Evolutionary conservation across 2,113 vertebrate species (phyloP), one percentile per base, ranked within the genome.

Genomic region (Phaethon lepturus): DNA sequence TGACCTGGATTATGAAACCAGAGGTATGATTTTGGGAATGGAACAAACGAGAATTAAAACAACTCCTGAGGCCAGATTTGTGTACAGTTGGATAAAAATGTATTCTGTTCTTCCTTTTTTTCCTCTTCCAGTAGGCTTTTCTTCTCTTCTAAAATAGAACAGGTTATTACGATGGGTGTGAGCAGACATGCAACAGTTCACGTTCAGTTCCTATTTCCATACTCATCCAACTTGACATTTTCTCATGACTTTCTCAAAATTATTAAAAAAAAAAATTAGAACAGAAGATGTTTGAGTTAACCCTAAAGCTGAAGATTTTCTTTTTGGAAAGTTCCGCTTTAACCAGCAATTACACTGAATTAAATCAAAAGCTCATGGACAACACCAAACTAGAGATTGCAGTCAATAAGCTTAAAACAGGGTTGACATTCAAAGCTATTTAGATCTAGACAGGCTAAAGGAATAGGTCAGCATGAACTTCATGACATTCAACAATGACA

Each of bases 1-100:
- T 97, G 96, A 96, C 96, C 96, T 92, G 91, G 91, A 97, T 97
- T 97, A 97, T 95, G 97, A 97, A 97, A 97, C 93, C 86, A 95
- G 80, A 94, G 96, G 88, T 95, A 97, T 94, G 93, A 83, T 96
- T 98, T 98, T 97, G 96, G 96, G 96, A 90, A 97, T 84, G 94
- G 97, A 97, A 98, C 95, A 97, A 97, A 96, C 91, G 56, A 95
- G 96, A 97, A 97, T 96, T 97, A 97, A 97, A 98, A 98, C 91
- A 96, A 97, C 81, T 97, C 97, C 97, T 26, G 59, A 94, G 96
- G 97, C 96, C 95, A 98, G 81, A 94, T 96, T 86, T 97, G 95
- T 97, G 94, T 97, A 94, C 71, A 90, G 94, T 91, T 88, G 86
- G 90, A 94, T 88, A 91, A 97, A 38, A 97, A 94, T 66, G 56